Evolutionary conservation across 2,113 vertebrate species (phyloP).

Genomic region (Pygoscelis adeliae): DNA sequence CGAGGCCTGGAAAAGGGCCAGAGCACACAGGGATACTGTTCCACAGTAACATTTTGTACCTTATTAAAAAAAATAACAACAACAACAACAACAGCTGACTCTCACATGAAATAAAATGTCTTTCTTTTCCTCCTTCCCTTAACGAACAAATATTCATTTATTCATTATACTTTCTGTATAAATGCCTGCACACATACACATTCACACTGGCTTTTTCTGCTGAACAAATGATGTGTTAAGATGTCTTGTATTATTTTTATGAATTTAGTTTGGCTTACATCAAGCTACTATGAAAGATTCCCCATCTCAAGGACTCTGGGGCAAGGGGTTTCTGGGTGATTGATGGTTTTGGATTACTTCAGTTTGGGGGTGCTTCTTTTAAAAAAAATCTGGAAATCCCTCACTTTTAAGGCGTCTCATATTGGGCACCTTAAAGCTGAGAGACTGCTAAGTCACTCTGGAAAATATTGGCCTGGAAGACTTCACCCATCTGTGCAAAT

Average conservation of each 20-base stretch:
- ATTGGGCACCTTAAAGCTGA: neutral
- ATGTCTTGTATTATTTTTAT: neutral
- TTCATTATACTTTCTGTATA: neutral
- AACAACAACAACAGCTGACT: neutral
- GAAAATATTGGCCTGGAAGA: constrained; percentile 39
- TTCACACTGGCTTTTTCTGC: neutral
- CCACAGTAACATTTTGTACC: constrained; percentile 47
- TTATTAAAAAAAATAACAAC: neutral
- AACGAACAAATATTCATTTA: neutral
- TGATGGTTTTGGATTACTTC: neutral
- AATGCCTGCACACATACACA: neutral
- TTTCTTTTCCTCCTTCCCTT: neutral
- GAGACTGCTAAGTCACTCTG: neutral
- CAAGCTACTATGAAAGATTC: neutral
- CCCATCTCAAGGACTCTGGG: neutral
- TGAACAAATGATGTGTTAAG: neutral
- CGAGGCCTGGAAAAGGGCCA: constrained; percentile 35
- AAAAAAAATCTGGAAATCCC: neutral
- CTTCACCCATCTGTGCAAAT: constrained; percentile 37
- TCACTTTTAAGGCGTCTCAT: neutral
- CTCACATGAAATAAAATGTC: neutral
- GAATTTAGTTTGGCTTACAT: neutral
- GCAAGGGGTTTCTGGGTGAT: neutral
- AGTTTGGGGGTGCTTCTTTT: neutral
- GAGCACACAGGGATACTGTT: constrained; percentile 27